phyloP scores from a whole-genome alignment of 64 coral and sea anemone species.

The Pocillopora damicornis region DNA sequence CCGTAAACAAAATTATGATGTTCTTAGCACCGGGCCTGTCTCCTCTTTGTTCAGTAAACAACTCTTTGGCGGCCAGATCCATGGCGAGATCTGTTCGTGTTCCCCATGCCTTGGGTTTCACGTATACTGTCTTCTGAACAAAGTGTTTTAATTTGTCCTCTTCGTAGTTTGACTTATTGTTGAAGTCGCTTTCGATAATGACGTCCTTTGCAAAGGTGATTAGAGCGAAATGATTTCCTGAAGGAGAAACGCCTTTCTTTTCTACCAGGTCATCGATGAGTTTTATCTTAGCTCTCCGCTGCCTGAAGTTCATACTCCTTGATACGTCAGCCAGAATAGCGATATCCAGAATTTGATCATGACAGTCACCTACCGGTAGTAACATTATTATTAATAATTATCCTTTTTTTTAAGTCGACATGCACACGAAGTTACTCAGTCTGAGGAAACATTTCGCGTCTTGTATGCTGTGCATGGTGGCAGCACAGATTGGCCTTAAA shows the following conservation, averaged over 20 bases:
- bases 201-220: neutral
- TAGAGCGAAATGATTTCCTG: conserved; percentile 5
- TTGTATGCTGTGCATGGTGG: no score
- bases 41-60: conserved; percentile 46
- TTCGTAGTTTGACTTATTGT: neutral
- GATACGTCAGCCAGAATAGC: conserved; percentile 8
- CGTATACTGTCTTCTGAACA: neutral
- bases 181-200: neutral
- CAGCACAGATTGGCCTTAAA: no score
- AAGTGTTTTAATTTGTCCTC: no score
- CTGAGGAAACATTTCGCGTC: no score
- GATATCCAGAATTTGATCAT: neutral
- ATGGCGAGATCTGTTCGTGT: conserved; percentile 43
- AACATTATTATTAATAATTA: no score
- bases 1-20: conserved; percentile 28
- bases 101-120: neutral
- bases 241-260: neutral
- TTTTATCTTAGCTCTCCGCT: neutral
- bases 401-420: no score
- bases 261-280: neutral
- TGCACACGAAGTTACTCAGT: no score
- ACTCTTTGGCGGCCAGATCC: neutral
- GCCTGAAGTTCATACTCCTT: neutral
- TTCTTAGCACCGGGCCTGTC: conserved; percentile 11
- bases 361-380: neutral